Percentiles rank a stretch among this genome's conserved stretches.
Conservation (phyloP, 2,113 vertebrate species). For the Callipepla californica region DNA sequence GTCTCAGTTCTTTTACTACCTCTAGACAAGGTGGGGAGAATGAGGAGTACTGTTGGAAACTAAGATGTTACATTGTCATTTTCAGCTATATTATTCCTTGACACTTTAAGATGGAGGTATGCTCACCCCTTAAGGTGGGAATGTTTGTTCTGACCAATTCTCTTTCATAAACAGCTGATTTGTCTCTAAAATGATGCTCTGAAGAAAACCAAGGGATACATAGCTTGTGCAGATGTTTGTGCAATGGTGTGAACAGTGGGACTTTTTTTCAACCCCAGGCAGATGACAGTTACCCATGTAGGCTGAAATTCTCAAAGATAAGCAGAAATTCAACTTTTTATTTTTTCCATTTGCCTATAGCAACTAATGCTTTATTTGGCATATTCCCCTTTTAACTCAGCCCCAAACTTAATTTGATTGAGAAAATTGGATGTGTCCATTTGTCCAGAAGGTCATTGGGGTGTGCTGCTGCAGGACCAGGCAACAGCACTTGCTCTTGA, state of each 20-base stretch:
- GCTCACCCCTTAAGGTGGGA: not conserved
- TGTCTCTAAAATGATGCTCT: not conserved
- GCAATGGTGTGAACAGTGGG: not conserved
- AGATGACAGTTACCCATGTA: not conserved
- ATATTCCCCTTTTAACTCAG: not conserved
- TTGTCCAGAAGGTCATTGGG: not conserved
- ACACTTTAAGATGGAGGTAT: not conserved
- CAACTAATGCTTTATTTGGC: not conserved
- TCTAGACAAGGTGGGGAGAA: not conserved
- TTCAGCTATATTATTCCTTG: not conserved
- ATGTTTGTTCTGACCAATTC: not conserved
- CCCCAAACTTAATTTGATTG: not conserved
- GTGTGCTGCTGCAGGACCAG: not conserved
- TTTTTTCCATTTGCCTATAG: not conserved
- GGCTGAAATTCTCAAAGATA: not conserved
- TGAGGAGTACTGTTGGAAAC: not conserved
- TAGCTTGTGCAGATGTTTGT: not conserved
- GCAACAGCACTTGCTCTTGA: accelerated
- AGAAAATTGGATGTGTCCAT: not conserved
- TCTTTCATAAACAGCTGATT: not conserved
- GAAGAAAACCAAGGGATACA: not conserved
- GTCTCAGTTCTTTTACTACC: not conserved
- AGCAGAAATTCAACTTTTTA: not conserved
- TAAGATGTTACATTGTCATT: not conserved
- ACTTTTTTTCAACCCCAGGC: not conserved